A percentile compares a stretch with the other conserved stretches of the same genome.
Conservation (phyloP, 1,140 invertebrate species). For the Ridgeia piscesae region DNA sequence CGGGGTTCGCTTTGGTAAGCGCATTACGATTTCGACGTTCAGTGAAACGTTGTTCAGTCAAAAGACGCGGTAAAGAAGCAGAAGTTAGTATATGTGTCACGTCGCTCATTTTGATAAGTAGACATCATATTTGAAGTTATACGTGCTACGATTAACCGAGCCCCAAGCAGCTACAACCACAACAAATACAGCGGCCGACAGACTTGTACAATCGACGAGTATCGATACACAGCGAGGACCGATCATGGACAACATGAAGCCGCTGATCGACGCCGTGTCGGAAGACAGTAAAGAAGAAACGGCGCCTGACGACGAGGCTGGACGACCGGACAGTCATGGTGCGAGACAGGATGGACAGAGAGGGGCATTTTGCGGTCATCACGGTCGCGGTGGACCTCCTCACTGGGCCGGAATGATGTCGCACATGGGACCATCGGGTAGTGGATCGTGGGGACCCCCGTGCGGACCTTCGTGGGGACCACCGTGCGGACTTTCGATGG, state of each 20-base stretch:
- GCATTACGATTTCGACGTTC: too few species aligned
- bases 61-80: background rate
- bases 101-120: too few species aligned
- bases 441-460: too few species aligned
- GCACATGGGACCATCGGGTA: too few species aligned
- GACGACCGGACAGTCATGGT: background rate
- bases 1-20: background rate
- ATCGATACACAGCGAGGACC: background rate
- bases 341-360: background rate
- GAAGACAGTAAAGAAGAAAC: background rate
- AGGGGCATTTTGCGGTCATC: background rate
- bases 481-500: too few species aligned
- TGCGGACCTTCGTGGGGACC: too few species aligned
- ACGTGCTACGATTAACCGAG: background rate
- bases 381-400: background rate
- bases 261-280: background rate
- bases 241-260: background rate
- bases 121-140: too few species aligned
- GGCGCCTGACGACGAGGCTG: background rate
- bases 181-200: background rate
- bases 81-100: too few species aligned
- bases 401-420: too few species aligned
- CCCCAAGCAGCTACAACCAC: background rate
- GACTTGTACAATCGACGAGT: background rate
- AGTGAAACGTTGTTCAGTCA: background rate